Conservation (phyloP, 2,888 invertebrate species). For the Glaucopsyche alexis region DNA sequence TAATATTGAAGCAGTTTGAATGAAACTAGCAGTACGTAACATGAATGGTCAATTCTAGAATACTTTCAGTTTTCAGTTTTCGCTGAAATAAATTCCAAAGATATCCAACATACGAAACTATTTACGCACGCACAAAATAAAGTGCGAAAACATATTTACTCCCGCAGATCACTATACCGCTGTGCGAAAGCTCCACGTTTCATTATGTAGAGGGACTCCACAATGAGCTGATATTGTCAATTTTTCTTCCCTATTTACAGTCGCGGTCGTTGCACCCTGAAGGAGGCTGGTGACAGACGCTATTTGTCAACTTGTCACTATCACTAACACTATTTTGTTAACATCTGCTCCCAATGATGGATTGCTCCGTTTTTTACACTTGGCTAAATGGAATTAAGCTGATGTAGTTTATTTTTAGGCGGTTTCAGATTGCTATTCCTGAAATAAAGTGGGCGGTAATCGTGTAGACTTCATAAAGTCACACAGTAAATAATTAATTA, state of each 20-base stretch:
- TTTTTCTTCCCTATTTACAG: slow-evolving; percentile 7
- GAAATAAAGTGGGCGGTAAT: not conserved
- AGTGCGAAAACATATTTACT: too few relatives aligned
- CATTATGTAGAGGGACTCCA: not conserved
- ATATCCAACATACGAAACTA: too few relatives aligned
- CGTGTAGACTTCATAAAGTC: too few relatives aligned
- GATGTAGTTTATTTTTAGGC: not conserved
- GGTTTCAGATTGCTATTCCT: not conserved
- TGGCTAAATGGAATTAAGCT: slow-evolving; percentile 1
- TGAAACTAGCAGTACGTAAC: too few relatives aligned
- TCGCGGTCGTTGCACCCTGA: not conserved
- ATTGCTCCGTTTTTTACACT: not conserved
- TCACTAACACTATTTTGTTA: not conserved
- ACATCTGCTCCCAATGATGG: slow-evolving; percentile 8
- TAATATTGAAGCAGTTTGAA: too few relatives aligned
- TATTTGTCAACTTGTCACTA: slow-evolving; percentile 7
- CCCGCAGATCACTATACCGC: too few relatives aligned
- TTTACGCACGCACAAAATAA: too few relatives aligned
- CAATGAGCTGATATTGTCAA: not conserved
- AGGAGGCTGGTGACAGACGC: not conserved
- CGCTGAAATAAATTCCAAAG: too few relatives aligned
- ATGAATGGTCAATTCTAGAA: too few relatives aligned
- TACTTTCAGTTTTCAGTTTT: too few relatives aligned
- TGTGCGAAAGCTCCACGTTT: not conserved
- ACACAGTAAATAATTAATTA: too few relatives aligned